Percentiles rank a stretch among this genome's conserved stretches.
phyloP scores from a whole-genome alignment of 2,113 vertebrate genomes.

The Barnardius zonarius region DNA sequence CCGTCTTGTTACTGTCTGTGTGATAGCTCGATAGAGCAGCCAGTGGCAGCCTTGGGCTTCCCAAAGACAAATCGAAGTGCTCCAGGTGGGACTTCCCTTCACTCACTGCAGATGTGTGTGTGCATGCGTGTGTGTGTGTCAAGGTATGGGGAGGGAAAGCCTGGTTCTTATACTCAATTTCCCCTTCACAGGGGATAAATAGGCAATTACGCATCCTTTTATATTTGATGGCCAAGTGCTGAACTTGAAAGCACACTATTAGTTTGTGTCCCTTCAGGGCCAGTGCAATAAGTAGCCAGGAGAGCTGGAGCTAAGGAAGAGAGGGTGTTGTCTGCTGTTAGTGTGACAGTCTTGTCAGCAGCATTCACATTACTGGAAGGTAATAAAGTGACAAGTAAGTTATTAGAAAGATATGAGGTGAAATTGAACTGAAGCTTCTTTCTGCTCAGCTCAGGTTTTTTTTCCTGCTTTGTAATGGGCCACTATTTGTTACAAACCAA shows the following conservation, averaged over 20 bases:
- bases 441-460: constrained; percentile 67
- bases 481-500: constrained; percentile 74
- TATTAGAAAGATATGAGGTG: constrained; percentile 90
- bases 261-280: constrained; percentile 91
- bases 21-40: constrained; percentile 54
- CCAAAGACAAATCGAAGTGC: constrained; percentile 62
- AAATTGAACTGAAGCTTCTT: constrained; percentile 86
- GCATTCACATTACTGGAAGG: constrained; percentile 85
- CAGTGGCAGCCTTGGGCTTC: constrained; percentile 73
- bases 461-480: constrained; percentile 68
- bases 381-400: constrained; percentile 95
- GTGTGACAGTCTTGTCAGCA: constrained; percentile 91
- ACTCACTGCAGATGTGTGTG: constrained; percentile 24
- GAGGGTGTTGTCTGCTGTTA: constrained; percentile 82
- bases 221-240: constrained; percentile 87
- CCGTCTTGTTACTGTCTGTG: constrained; percentile 76
- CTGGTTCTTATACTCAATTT: constrained; percentile 83
- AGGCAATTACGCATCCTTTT: constrained; percentile 94
- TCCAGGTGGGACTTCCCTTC: constrained; percentile 59
- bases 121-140: not conserved
- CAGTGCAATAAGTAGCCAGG: constrained; percentile 77
- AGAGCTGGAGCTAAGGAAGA: constrained; percentile 70
- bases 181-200: constrained; percentile 90
- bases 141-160: constrained; percentile 71
- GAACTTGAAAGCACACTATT: constrained; percentile 94